Evolutionary conservation across 2,888 invertebrate genomes (phyloP).

Genomic region (Hydraecia micacea): DNA sequence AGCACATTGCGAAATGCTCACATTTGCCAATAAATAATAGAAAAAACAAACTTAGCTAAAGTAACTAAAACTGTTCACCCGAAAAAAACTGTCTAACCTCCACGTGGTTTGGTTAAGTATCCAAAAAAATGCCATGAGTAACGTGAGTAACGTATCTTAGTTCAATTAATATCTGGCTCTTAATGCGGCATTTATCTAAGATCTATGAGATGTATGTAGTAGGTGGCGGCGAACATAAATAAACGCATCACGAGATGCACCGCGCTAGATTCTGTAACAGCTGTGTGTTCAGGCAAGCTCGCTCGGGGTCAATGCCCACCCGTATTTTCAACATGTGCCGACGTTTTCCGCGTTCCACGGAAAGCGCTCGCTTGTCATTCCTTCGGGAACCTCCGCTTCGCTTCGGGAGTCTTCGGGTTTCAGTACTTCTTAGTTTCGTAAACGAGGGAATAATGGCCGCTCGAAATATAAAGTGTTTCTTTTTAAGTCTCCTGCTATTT

Average conservation of each 20-base stretch:
- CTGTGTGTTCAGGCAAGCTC: slow-evolving; percentile 84
- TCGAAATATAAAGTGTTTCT: slow-evolving; percentile 49
- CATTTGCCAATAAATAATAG: no score
- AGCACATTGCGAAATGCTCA: no score
- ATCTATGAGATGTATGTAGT: slow-evolving; percentile 72
- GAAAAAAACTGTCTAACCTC: background rate
- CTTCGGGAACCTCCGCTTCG: slow-evolving; percentile 83
- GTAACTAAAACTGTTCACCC: background rate
- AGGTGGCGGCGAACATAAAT: slow-evolving; percentile 77
- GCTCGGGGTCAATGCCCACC: slow-evolving; percentile 89
- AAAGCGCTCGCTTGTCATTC: slow-evolving; percentile 87
- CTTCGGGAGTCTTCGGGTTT: slow-evolving; percentile 76
- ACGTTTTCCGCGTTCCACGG: slow-evolving; percentile 90
- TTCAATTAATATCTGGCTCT: slow-evolving; percentile 54
- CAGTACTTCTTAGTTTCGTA: slow-evolving; percentile 63
- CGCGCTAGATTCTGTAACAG: slow-evolving; percentile 87
- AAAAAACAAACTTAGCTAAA: no score
- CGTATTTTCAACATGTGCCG: slow-evolving; percentile 90
- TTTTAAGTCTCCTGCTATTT: slow-evolving; percentile 56
- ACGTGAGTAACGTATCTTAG: slow-evolving; percentile 24
- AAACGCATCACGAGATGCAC: slow-evolving; percentile 82
- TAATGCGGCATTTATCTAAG: slow-evolving; percentile 63
- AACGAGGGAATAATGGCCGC: slow-evolving; percentile 56
- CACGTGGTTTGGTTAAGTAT: background rate
- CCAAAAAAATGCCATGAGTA: slow-evolving; percentile 11